These are phyloP conservation scores for Gavia stellata DNA, from an alignment of 2,113 vertebrate species.

Conservation along the genomic window DNA sequence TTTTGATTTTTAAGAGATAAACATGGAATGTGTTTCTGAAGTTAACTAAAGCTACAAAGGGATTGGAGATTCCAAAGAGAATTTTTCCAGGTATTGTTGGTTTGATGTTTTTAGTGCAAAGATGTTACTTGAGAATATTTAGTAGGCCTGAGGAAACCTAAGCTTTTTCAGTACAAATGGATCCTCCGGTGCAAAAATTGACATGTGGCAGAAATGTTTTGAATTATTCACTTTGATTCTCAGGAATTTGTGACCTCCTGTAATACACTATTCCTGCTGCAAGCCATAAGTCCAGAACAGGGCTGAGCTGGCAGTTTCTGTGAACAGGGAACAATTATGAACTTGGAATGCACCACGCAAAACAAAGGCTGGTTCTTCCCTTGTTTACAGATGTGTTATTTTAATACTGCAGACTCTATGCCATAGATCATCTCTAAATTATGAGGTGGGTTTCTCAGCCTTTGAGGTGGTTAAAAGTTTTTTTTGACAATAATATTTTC, in stretches of 20 bases:
- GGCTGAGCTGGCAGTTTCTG: not conserved
- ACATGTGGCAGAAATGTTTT: not conserved
- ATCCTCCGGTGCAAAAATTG: not conserved
- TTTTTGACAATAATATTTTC: not conserved
- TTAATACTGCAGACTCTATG: not conserved
- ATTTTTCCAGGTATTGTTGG: not conserved
- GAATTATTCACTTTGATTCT: not conserved
- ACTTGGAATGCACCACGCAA: not conserved
- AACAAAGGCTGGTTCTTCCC: not conserved
- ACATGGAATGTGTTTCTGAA: not conserved
- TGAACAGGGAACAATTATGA: not conserved
- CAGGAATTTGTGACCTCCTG: not conserved
- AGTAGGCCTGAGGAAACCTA: not conserved
- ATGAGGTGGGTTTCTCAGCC: not conserved
- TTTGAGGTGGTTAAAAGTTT: not conserved
- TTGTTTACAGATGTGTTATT: not conserved
- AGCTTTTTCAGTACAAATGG: not conserved
- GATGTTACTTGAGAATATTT: not conserved
- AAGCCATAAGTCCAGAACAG: not conserved
- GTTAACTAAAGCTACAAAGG: not conserved
- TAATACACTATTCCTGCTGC: not conserved
- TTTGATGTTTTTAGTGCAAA: not conserved
- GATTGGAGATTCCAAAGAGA: not conserved
- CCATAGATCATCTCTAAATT: not conserved
- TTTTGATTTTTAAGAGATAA: not conserved